A percentile compares a stretch with the other conserved stretches of the same genome.
Evolutionary conservation across 2,888 invertebrate genomes (phyloP).

Genomic region (Rhingia rostrata): DNA sequence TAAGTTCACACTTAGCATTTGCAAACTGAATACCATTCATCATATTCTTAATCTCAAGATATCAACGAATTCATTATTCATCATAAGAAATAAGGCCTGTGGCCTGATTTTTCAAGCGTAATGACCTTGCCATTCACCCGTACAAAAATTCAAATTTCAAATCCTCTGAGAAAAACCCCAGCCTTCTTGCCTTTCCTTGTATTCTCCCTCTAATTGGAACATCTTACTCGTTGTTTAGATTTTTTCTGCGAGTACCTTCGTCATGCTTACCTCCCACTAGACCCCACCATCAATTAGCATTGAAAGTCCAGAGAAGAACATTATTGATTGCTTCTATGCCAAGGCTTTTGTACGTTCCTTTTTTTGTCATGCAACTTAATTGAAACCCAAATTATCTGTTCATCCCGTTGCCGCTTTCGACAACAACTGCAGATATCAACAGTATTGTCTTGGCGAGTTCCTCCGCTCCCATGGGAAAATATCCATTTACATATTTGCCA

Average conservation of each 20-base stretch:
- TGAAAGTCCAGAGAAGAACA: constrained; percentile 18
- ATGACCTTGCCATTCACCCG: no score
- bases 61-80: no score
- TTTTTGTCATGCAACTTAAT: constrained; percentile 13
- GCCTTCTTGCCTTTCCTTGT: no score
- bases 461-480: not conserved
- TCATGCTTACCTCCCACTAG: not conserved
- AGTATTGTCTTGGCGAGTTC: not conserved
- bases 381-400: constrained; percentile 41
- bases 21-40: no score
- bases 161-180: no score
- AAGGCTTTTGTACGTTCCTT: constrained; percentile 4
- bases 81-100: no score
- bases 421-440: constrained; percentile 25
- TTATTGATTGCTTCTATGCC: constrained; percentile 30
- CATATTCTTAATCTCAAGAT: no score
- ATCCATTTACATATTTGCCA: constrained; percentile 37
- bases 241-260: not conserved
- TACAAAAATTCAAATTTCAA: no score
- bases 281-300: constrained; percentile 41
- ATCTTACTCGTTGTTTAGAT: no score
- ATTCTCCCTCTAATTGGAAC: no score
- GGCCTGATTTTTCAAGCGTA: no score
- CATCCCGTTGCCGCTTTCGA: constrained; percentile 17
- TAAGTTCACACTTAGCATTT: no score